Percentiles rank a stretch among this genome's conserved stretches.
Conservation (phyloP, 2,797 vertebrate genomes). For the Triplophysa yarkandensis region DNA sequence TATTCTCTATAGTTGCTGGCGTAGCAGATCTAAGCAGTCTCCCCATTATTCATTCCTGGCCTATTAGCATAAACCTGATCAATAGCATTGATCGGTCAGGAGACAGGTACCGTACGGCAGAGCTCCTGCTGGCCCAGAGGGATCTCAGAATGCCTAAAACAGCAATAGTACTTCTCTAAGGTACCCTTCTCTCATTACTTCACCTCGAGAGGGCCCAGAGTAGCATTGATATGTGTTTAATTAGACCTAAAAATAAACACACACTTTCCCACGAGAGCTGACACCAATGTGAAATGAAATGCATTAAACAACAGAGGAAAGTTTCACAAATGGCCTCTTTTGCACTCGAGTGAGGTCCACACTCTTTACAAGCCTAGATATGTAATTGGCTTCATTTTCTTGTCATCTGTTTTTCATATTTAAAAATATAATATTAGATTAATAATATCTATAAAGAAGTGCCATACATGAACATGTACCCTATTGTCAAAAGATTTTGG, state of each 20-base stretch:
- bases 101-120: constrained; percentile 49
- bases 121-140: constrained; percentile 33
- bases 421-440: neutral
- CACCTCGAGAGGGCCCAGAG: constrained; percentile 24
- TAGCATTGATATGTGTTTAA: constrained; percentile 52
- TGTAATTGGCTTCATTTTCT: neutral
- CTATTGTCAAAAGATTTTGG: no score
- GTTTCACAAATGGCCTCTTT: constrained; percentile 38
- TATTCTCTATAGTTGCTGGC: constrained; percentile 42
- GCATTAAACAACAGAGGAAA: constrained; percentile 50
- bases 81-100: constrained; percentile 51
- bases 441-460: neutral
- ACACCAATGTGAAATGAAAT: constrained; percentile 45
- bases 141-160: constrained; percentile 49
- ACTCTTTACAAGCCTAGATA: neutral
- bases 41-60: constrained; percentile 52
- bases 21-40: constrained; percentile 40
- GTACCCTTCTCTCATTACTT: constrained; percentile 42
- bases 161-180: constrained; percentile 45
- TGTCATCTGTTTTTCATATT: neutral
- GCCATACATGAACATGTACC: neutral
- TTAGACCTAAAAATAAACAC: constrained; percentile 51
- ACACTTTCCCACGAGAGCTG: constrained; percentile 27
- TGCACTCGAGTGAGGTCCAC: constrained; percentile 11
- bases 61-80: constrained; percentile 51